Evolutionary conservation across 2,113 vertebrate species (phyloP).

Genomic region (Synchiropus splendidus): DNA sequence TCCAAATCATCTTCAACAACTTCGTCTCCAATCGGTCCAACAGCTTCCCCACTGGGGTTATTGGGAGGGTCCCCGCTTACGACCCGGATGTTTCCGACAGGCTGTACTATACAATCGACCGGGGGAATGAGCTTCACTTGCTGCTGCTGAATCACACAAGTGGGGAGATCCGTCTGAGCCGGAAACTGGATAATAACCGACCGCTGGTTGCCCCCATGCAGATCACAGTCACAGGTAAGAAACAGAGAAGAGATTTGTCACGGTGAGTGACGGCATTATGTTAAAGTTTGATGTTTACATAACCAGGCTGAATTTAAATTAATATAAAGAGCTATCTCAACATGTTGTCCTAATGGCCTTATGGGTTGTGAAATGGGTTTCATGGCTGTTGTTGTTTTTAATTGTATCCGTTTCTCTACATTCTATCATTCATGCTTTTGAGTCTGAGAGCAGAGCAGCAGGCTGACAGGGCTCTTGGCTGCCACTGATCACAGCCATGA

Average conservation of each 20-base stretch:
- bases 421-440: background rate
- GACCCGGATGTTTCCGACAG: constrained; percentile 91
- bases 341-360: no score
- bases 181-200: constrained; percentile 96
- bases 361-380: no score
- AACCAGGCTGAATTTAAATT: no score
- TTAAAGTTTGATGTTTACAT: no score
- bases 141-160: constrained; percentile 92
- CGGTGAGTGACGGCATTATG: no score
- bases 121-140: constrained; percentile 91
- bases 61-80: constrained; percentile 87
- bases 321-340: no score
- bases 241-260: no score
- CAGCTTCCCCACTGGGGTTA: constrained; percentile 89
- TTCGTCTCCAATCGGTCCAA: constrained; percentile 95
- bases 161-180: constrained; percentile 89
- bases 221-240: constrained; percentile 94
- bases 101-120: constrained; percentile 90
- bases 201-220: constrained; percentile 93
- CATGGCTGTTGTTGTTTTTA: no score
- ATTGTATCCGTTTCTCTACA: background rate
- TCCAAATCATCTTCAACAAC: constrained; percentile 98
- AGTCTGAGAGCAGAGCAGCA: constrained; percentile 2
- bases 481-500: constrained; percentile 34
- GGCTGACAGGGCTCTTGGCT: constrained; percentile 3